These are phyloP conservation scores for Haplotaxodon microlepis DNA, from an alignment of 2,113 vertebrate genomes.

Conservation along the genomic window DNA sequence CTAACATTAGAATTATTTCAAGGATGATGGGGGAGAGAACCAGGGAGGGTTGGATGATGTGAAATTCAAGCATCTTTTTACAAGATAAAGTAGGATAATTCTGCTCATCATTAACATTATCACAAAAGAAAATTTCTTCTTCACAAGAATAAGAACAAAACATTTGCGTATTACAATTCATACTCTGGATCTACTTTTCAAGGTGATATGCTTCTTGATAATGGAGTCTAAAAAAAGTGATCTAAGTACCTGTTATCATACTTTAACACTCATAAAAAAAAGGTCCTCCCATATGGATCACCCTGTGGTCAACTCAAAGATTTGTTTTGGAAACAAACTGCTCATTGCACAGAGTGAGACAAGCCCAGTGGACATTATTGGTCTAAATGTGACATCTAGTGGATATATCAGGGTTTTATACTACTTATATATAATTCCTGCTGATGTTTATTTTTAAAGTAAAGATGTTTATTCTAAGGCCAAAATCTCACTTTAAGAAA, in stretches of 20 bases:
- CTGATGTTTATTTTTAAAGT: not conserved
- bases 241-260: not conserved
- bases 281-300: not conserved
- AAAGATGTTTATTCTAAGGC: not conserved
- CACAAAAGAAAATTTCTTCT: not conserved
- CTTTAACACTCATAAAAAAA: not conserved
- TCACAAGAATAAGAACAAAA: not conserved
- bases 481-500: not conserved
- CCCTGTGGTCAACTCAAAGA: not conserved
- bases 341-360: not conserved
- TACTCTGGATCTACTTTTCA: not conserved
- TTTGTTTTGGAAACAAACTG: not conserved
- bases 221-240: not conserved
- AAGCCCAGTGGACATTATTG: not conserved
- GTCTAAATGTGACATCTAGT: slow-evolving; percentile 9
- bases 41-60: not conserved
- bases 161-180: not conserved
- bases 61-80: not conserved
- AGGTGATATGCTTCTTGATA: not conserved
- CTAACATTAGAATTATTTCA: not conserved
- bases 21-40: not conserved
- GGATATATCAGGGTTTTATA: not conserved
- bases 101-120: not conserved
- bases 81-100: not conserved
- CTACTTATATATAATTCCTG: not conserved